Base-by-base conservation (phyloP, 2,888 invertebrate genomes). In the Tiliacea citrago region DNA sequence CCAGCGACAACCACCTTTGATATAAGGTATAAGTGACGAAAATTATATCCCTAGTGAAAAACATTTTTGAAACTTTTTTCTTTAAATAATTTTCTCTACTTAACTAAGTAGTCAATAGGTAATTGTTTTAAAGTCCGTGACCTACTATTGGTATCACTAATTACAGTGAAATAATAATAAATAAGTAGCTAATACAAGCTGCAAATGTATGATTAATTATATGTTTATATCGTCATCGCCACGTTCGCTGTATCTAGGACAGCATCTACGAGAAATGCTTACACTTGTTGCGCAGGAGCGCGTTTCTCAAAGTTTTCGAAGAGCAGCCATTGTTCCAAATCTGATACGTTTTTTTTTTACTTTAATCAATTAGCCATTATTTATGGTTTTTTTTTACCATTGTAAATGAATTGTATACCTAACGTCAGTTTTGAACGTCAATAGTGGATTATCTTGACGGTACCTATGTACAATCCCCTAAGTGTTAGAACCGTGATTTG, bases 221-320 rank as follows among this genome's bases (percentile, higher is more conserved):
- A 62, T 65, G 77, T 90, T 89, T 88, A 89, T 88, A 89, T 89
- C 88, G 86, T 86, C n/a, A 83, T 84, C 83, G 29, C 60, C 73
- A 51, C 73, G 65, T 67, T 70, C n/a, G 53, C 70, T 84, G 90
- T 94, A 96, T 93, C 94, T 95, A 95, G 95, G 95, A 89, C 96
- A 92, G 39, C 85, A 88, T 87, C 88, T 88, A 88, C 78, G 81
- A 90, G 93, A 93, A 94, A 95, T 94, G 94, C 94, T 94, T 95
- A 93, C 96, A 96, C 96, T 96, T 95, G 95, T 94, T 89, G 71
- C 78, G 71, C 78, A 29, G 2, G 73, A 61, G 75, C 45, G 74
- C 1, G 93, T 73, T 69, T 88, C 92, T 92, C 94, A 96, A 96
- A 94, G 88, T 93, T 88, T 70, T 57, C 21, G 3, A 8, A 5